phyloP scores from a whole-genome alignment of 1,140 invertebrate species.

The Colletes latitarsis region DNA sequence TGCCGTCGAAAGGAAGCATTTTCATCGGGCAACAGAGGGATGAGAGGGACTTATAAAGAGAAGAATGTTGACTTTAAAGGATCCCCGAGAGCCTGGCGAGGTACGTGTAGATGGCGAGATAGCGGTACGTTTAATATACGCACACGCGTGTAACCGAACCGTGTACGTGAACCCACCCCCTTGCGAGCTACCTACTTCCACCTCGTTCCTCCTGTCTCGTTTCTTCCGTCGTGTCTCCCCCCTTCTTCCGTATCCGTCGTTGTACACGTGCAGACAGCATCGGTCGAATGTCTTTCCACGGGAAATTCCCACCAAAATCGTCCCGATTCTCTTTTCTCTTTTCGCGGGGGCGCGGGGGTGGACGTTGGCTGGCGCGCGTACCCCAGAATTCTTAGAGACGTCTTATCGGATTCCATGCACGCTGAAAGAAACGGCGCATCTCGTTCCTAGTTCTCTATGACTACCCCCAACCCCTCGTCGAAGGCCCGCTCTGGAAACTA shows the following conservation, averaged over 20 bases:
- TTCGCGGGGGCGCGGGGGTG: background rate
- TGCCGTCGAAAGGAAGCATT: slow-evolving; percentile 8
- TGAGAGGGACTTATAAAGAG: slow-evolving; percentile 6
- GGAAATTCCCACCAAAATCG: slow-evolving; percentile 36
- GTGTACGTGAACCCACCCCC: slow-evolving; percentile 12
- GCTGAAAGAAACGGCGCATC: slow-evolving; percentile 38
- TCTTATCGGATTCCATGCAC: slow-evolving; percentile 47
- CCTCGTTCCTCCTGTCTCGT: background rate
- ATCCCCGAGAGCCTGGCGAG: slow-evolving; percentile 7
- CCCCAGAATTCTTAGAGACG: slow-evolving; percentile 30
- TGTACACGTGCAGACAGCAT: background rate
- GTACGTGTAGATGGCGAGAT: slow-evolving; percentile 48
- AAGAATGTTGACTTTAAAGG: slow-evolving; percentile 58
- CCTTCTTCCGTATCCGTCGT: background rate
- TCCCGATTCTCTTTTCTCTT: slow-evolving; percentile 9
- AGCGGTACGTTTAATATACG: slow-evolving; percentile 55
- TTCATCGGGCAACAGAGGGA: slow-evolving; percentile 8
- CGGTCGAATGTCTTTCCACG: slow-evolving; percentile 27
- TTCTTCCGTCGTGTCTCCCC: slow-evolving; percentile 5
- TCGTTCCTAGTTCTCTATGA: slow-evolving; percentile 19
- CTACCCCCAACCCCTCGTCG: background rate
- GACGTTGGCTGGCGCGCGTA: background rate
- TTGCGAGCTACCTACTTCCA: background rate
- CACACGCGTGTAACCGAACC: slow-evolving; percentile 36
- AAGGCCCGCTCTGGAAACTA: background rate